These are phyloP conservation scores for Hanleya hanleyi DNA, from an alignment of 2,888 invertebrate species.

Conservation along the genomic window DNA sequence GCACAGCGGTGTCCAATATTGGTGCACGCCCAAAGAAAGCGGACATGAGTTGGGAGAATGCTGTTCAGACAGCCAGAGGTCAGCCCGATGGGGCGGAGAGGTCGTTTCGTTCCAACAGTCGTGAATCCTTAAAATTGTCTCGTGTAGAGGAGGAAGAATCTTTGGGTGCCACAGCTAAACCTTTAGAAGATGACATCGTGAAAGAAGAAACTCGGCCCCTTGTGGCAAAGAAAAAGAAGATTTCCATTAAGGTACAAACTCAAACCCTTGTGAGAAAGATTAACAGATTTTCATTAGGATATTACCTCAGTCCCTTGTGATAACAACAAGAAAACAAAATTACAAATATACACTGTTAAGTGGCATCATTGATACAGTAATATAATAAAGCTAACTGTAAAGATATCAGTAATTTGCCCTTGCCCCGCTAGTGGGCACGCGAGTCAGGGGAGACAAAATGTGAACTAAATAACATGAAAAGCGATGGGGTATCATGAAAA, in stretches of 20 bases:
- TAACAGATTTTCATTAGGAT: too few relatives aligned
- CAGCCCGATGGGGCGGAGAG: conserved; percentile 67
- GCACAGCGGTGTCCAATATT: not conserved
- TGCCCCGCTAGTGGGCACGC: too few relatives aligned
- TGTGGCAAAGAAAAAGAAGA: conserved; percentile 36
- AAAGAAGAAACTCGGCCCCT: conserved; percentile 8
- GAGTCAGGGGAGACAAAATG: too few relatives aligned
- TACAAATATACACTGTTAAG: too few relatives aligned
- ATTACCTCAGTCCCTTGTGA: too few relatives aligned
- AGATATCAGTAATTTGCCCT: too few relatives aligned
- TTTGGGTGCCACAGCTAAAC: conserved; percentile 15
- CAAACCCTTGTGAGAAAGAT: too few relatives aligned
- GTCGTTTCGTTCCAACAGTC: conserved; percentile 40
- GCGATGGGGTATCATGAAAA: too few relatives aligned
- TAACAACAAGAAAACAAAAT: too few relatives aligned
- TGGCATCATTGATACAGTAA: too few relatives aligned
- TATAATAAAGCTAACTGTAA: too few relatives aligned
- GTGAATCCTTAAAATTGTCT: not conserved
- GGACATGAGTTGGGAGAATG: conserved; percentile 62
- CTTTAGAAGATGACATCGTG: not conserved
- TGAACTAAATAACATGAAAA: too few relatives aligned
- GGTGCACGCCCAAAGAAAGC: conserved; percentile 4
- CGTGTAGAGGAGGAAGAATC: conserved; percentile 14
- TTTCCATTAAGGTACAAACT: conserved; percentile 53
- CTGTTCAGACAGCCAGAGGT: conserved; percentile 61